Percentiles rank a stretch among this genome's conserved stretches.
These are phyloP conservation scores for Beris chalybata DNA, from an alignment of 2,888 invertebrate species.

Conservation along the genomic window DNA sequence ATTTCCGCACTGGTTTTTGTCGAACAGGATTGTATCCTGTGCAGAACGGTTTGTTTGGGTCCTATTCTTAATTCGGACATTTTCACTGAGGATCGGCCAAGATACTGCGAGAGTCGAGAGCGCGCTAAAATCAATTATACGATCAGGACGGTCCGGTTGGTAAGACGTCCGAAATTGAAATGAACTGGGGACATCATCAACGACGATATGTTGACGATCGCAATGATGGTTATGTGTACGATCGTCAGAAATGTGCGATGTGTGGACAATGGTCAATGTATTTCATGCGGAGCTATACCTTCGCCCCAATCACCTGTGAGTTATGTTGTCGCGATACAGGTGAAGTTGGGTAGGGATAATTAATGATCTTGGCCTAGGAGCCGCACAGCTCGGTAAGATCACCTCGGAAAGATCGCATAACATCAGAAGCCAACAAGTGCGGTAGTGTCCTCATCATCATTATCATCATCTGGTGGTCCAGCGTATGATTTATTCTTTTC, in stretches of 20 bases:
- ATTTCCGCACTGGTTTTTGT: constrained; percentile 31
- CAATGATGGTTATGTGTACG: constrained; percentile 12
- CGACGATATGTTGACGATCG: constrained; percentile 16
- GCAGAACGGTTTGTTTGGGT: constrained; percentile 52
- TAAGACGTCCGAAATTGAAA: constrained; percentile 17
- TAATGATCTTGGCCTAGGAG: constrained; percentile 33
- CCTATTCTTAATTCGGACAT: constrained; percentile 53
- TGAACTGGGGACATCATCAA: constrained; percentile 18
- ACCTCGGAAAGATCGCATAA: constrained; percentile 45
- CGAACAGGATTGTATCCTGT: constrained; percentile 44
- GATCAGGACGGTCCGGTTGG: neutral
- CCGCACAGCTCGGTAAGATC: neutral
- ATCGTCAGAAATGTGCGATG: constrained; percentile 22
- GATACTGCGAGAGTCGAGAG: no score
- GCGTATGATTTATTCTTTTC: constrained; percentile 17
- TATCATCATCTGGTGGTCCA: constrained; percentile 21
- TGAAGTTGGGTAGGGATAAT: constrained; percentile 34
- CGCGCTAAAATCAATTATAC: neutral
- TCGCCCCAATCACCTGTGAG: constrained; percentile 29
- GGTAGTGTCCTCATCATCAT: constrained; percentile 25
- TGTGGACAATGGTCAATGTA: constrained; percentile 27
- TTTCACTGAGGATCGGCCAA: constrained; percentile 1
- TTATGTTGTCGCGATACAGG: constrained; percentile 9
- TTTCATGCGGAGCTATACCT: neutral
- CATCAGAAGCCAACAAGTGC: constrained; percentile 47